A percentile compares a stretch with the other conserved stretches of the same genome.
phyloP scores from a whole-genome alignment of 1,140 invertebrate species.

The Pectinophora gossypiella region DNA sequence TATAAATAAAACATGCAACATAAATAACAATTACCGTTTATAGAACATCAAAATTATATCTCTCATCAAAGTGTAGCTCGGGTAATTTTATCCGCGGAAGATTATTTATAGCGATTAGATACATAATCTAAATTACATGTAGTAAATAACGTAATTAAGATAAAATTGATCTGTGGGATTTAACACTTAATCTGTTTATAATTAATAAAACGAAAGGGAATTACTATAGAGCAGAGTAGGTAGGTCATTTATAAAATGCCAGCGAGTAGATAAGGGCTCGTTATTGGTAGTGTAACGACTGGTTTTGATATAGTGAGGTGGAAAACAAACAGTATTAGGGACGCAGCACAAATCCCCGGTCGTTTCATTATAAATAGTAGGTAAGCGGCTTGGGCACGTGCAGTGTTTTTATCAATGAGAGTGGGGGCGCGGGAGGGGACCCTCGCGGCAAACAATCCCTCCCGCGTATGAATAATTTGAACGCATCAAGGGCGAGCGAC shows the following conservation, averaged over 20 bases:
- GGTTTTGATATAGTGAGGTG: not conserved
- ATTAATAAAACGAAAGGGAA: not conserved
- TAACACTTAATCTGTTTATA: not conserved
- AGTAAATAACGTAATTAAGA: not conserved
- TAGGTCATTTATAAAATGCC: no score
- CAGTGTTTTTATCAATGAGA: slow-evolving; percentile 64
- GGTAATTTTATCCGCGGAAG: not conserved
- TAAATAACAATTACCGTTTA: slow-evolving; percentile 1
- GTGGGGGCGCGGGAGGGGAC: slow-evolving; percentile 23
- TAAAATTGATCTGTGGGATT: not conserved
- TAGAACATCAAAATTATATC: not conserved
- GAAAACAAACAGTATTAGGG: slow-evolving; percentile 55
- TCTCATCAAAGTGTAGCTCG: not conserved
- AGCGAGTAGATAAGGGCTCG: not conserved
- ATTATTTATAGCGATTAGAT: not conserved
- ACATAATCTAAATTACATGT: not conserved
- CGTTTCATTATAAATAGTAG: slow-evolving; percentile 60
- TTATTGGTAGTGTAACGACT: not conserved
- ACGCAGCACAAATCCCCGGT: slow-evolving; percentile 23
- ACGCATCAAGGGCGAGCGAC: slow-evolving; percentile 30
- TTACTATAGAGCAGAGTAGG: not conserved
- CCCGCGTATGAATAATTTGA: slow-evolving; percentile 63
- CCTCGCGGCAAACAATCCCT: slow-evolving; percentile 55
- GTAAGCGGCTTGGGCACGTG: slow-evolving; percentile 65
- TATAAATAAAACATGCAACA: not conserved